Evolutionary conservation across 2,888 invertebrate genomes (phyloP), one percentile per base, ranked within the genome.

Genomic region (Tillus elongatus): DNA sequence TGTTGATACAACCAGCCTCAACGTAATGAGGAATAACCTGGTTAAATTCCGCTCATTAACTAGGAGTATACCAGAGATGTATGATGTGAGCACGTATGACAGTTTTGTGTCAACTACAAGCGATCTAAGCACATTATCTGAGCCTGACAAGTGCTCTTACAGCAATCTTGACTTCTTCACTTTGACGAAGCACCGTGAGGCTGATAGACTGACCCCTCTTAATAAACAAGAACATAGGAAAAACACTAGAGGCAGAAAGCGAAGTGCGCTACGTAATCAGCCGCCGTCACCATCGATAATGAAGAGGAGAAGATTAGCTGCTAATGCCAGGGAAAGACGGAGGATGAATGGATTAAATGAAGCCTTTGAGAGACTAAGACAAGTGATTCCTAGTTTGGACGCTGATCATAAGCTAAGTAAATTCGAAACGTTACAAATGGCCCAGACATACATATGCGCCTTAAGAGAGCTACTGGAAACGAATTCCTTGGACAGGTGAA

Each of bases 391-490:
- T 1, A 75, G 75, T 14, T 62, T 81, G 30, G 77, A 79, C 12
- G 75, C 74, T 38, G 79, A 82, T 52, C 71, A 77, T 41, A 79
- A 81, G 60, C 66, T 82, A 37, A 80, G 80, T 50, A 83, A 83
- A 60, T 82, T 76, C 54, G 82, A 83, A 61, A 82, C 82, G n/a
- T 63, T 83, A 16, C 82, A 82, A 63, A 82, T 83, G 82, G 82
- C 82, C 1, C 82, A 82, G 54, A 79, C 77, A 2, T 82, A 82
- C 56, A 82, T 82, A 39, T 64, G 72, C 0, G 79, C 80, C 1
- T 63, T 83, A n/a, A 69, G 74, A 50, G 80, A 82, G 49, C 63
- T 81, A 16, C 61, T 79, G 30, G 57, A 61, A 37, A 44, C 56
- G 16, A 54, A 53, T 28, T 50, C 45, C n/a, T 34, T 43, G 35